Evolutionary conservation across 1,140 invertebrate species (phyloP), one percentile per base, ranked within the genome.

Genomic region (Stegodyphus mimosarum): DNA sequence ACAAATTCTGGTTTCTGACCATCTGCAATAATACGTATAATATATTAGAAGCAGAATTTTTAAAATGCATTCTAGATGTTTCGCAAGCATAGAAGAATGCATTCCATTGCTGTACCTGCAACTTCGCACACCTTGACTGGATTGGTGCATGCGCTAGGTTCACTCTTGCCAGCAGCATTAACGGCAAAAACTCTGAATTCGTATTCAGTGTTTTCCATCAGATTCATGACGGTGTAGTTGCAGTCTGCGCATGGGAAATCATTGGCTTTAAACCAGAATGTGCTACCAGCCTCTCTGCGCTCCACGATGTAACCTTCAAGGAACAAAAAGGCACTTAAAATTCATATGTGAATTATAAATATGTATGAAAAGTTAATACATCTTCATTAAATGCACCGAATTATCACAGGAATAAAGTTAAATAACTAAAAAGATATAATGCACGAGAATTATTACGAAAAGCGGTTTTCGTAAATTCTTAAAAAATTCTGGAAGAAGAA

Each of bases 1-100:
- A 98, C 91, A 92, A 99, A 99, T 89, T 98, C 97, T 0, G 98
- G 98, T 89, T 96, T 96, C 72, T 94, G 94, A 7, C 98, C 98
- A 76, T 96, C 92, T 90, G 87, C 33, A 33, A 33, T 33, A 33
- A 33, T 33, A 33, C 3, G 3, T 33, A 33, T 33, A 33, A 33
- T 33, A 33, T 33, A 33, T 33, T 33, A 33, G 33, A 33, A 33
- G 1, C 33, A 33, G 33, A 33, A 33, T 33, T 33, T 33, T 33
- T 33, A 33, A 33, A 33, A 33, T 33, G 33, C 33, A 33, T 33
- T 33, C 33, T 33, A 33, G 3, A 33, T 33, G 33, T 33, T 33
- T 33, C 33, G 33, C 33, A 33, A 33, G 33, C 33, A 33, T 33
- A 60, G 15, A 5, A 60, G 15, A 10, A 60, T 60, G 55, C 5